Conservation (phyloP, 2,113 vertebrate species). For the Aphelocoma coerulescens region DNA sequence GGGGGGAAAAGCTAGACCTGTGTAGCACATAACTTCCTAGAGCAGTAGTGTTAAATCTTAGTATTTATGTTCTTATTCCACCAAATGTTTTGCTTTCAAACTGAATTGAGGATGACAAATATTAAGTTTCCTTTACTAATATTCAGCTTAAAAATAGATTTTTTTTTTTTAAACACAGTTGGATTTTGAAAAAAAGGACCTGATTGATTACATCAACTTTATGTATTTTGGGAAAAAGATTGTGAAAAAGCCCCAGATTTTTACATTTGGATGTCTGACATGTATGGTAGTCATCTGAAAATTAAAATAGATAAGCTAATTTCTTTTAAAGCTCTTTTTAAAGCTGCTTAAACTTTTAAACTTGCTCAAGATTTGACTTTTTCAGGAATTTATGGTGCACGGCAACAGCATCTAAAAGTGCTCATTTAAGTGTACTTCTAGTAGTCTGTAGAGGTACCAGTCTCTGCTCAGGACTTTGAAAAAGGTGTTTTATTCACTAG, state of each 20-base stretch:
- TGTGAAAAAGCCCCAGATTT: not conserved
- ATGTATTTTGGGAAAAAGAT: not conserved
- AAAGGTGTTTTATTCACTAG: not conserved
- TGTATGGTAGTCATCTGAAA: not conserved
- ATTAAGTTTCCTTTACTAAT: not conserved
- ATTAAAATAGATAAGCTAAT: not conserved
- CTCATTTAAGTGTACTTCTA: not conserved
- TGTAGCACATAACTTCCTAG: not conserved
- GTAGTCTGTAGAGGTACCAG: not conserved
- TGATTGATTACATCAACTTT: not conserved
- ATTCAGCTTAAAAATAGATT: not conserved
- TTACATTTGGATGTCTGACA: not conserved
- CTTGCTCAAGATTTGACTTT: not conserved
- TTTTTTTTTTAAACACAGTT: not conserved
- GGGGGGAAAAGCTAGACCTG: not conserved
- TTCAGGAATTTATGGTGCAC: not conserved
- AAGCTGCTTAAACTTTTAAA: not conserved
- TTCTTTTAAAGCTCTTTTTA: not conserved
- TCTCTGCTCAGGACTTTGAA: not conserved
- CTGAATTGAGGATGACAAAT: not conserved
- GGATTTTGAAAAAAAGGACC: not conserved
- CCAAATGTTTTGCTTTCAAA: not conserved
- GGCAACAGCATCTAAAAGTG: not conserved
- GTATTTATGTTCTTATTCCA: not conserved
- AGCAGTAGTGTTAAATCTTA: not conserved